These are phyloP conservation scores for Caenorhabditis sp. DNA, from an alignment of 2,888 invertebrate genomes.

Conservation along the genomic window DNA sequence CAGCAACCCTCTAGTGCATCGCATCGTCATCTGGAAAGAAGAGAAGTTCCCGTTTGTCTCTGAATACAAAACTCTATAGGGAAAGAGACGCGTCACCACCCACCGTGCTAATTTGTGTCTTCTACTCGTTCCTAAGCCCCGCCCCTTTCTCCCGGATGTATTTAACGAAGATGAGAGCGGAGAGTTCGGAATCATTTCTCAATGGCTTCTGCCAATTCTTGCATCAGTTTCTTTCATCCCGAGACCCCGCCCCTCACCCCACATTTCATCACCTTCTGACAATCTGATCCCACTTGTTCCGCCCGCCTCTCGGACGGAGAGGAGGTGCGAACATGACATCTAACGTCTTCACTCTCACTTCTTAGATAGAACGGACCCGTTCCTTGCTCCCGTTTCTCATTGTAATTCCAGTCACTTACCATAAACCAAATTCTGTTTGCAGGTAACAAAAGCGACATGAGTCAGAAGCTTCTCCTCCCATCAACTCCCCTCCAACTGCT, in stretches of 20 bases:
- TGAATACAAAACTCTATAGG: not conserved
- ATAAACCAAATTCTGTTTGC: slow-evolving; percentile 15
- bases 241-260: not conserved
- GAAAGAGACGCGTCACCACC: too few relatives aligned
- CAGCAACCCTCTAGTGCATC: too few relatives aligned
- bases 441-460: slow-evolving; percentile 68
- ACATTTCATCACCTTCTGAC: not conserved
- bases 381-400: not conserved
- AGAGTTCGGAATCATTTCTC: not conserved
- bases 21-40: too few relatives aligned
- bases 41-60: too few relatives aligned
- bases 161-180: too few relatives aligned
- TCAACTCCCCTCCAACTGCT: slow-evolving; percentile 51
- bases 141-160: not conserved
- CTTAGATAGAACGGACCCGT: not conserved
- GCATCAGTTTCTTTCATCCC: not conserved
- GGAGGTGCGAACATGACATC: too few relatives aligned
- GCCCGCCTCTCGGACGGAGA: not conserved
- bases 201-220: slow-evolving; percentile 1
- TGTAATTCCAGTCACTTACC: not conserved
- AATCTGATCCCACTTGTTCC: not conserved
- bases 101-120: not conserved
- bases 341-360: too few relatives aligned
- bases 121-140: not conserved
- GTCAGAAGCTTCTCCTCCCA: slow-evolving; percentile 56